Percentiles rank a stretch among this genome's conserved stretches.
phyloP scores from a whole-genome alignment of 2,888 invertebrate genomes.

The Drosophila siamana region DNA sequence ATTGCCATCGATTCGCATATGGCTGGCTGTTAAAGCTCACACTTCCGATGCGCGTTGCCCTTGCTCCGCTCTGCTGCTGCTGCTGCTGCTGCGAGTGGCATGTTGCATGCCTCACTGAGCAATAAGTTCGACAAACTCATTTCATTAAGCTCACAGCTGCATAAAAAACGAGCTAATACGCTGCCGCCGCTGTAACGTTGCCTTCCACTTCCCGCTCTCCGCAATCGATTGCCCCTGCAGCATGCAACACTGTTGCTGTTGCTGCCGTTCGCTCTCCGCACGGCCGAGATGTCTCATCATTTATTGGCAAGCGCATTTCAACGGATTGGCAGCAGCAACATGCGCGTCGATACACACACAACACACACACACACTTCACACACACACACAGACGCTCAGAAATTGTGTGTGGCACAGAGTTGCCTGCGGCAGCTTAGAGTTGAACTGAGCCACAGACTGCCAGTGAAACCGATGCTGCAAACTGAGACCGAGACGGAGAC shows the following conservation, averaged over 20 bases:
- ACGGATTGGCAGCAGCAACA: slow-evolving; percentile 68
- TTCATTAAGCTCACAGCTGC: slow-evolving; percentile 74
- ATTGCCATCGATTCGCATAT: slow-evolving; percentile 27
- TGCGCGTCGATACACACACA: slow-evolving; percentile 34
- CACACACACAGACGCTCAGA: no score
- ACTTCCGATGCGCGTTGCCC: no score
- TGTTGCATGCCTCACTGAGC: slow-evolving; percentile 74
- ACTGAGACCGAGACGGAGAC: slow-evolving; percentile 10
- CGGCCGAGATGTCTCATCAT: slow-evolving; percentile 70
- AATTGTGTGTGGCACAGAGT: no score
- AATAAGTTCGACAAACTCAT: slow-evolving; percentile 79
- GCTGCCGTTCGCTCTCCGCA: no score
- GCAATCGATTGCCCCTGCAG: slow-evolving; percentile 11
- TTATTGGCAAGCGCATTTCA: slow-evolving; percentile 78
- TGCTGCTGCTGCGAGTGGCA: slow-evolving; percentile 49
- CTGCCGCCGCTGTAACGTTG: slow-evolving; percentile 35
- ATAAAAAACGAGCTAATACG: slow-evolving; percentile 74
- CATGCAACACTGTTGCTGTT: slow-evolving; percentile 38
- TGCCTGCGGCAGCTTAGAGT: slow-evolving; percentile 45
- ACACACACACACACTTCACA: slow-evolving; percentile 24
- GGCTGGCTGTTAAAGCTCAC: background rate
- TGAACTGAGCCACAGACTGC: no score
- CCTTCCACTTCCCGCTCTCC: slow-evolving; percentile 17
- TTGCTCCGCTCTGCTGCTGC: slow-evolving; percentile 9
- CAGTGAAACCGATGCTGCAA: no score